Percentiles rank a stretch among this genome's conserved stretches.
phyloP scores from a whole-genome alignment of 1,140 invertebrate species.

The Akabosia matsudoensis region DNA sequence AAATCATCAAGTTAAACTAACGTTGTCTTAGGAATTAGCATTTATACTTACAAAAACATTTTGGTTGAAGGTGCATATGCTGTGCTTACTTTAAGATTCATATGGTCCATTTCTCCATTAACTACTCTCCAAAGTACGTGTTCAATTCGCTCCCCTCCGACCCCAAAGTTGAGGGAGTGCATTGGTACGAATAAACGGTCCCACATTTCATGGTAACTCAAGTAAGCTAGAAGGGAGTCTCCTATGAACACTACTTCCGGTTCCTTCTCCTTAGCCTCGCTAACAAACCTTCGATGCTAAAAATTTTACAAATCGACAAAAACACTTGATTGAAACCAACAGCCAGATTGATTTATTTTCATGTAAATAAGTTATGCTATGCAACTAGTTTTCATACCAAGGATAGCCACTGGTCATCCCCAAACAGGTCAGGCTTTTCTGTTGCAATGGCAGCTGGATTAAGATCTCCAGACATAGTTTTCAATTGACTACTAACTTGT shows the following conservation, averaged over 20 bases:
- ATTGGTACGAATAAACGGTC: constrained; percentile 73
- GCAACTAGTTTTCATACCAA: constrained; percentile 53
- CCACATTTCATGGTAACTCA: constrained; percentile 78
- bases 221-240: constrained; percentile 75
- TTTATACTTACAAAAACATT: neutral
- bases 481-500: too few species aligned
- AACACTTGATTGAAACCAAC: constrained; percentile 25
- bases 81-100: constrained; percentile 77
- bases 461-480: neutral
- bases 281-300: constrained; percentile 76
- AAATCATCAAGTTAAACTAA: too few species aligned
- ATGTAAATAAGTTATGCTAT: neutral
- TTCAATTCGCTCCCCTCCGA: constrained; percentile 80
- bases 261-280: constrained; percentile 77
- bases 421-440: constrained; percentile 61
- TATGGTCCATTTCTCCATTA: constrained; percentile 82
- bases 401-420: constrained; percentile 66
- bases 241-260: constrained; percentile 88
- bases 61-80: too few species aligned
- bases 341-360: constrained; percentile 27
- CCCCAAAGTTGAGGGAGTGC: constrained; percentile 75
- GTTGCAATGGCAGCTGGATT: constrained; percentile 61
- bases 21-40: too few species aligned
- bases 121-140: constrained; percentile 82
- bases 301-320: constrained; percentile 49